A percentile compares a stretch with the other conserved stretches of the same genome.
Conservation (phyloP, 1,140 invertebrate genomes). For the Drosophila bocki region DNA sequence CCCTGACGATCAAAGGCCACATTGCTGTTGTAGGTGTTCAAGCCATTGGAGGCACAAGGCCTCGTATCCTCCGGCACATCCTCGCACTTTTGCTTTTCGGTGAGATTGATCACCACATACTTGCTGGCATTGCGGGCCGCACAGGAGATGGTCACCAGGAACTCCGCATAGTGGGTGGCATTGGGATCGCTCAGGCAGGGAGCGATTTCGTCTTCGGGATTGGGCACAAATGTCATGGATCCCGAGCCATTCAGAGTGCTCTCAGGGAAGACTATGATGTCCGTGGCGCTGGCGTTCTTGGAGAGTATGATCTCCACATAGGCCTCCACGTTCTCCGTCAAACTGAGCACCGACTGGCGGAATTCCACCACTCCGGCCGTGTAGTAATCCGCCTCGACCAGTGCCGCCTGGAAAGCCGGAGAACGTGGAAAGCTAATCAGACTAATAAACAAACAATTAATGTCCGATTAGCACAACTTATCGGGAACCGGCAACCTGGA, state of each 20-base stretch:
- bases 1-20: conserved; percentile 90
- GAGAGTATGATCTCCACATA: conserved; percentile 71
- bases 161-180: conserved; percentile 29
- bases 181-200: conserved; percentile 66
- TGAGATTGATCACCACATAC: conserved; percentile 91
- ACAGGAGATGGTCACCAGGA: conserved; percentile 70
- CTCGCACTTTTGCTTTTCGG: conserved; percentile 87
- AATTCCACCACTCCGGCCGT: conserved; percentile 87
- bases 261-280: conserved; percentile 95
- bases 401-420: conserved; percentile 63
- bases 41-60: conserved; percentile 75
- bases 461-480: conserved; percentile 17
- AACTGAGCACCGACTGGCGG: conserved; percentile 13
- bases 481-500: background rate
- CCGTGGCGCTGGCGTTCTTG: conserved; percentile 82
- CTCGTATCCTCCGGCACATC: conserved; percentile 73
- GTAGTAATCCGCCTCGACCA: conserved; percentile 84
- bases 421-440: conserved; percentile 8
- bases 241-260: conserved; percentile 83
- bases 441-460: conserved; percentile 17
- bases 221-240: conserved; percentile 59
- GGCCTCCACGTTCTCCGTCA: conserved; percentile 50
- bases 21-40: conserved; percentile 89
- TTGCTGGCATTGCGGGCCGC: conserved; percentile 54
- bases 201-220: conserved; percentile 18